Percentiles rank a stretch among this genome's conserved stretches.
Conservation (phyloP, 2,888 invertebrate species). For the Caenorhabditis imperialis region DNA sequence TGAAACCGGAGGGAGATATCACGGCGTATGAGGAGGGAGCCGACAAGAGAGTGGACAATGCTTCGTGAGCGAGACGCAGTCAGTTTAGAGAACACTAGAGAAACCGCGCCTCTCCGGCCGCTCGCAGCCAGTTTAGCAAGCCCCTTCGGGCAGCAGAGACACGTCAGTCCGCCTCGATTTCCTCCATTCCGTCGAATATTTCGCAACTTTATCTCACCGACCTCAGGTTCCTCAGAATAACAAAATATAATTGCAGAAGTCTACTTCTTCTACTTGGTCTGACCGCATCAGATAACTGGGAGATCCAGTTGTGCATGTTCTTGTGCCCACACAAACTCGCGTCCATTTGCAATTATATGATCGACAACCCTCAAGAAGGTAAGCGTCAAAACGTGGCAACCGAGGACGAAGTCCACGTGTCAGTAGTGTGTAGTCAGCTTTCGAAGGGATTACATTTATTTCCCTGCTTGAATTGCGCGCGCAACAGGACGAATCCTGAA, state of each 20-base stretch:
- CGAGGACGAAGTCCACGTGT: not conserved
- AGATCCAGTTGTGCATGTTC: conserved; percentile 67
- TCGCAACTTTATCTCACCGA: conserved; percentile 23
- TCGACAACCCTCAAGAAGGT: conserved; percentile 77
- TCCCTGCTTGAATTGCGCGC: too few species aligned
- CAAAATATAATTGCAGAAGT: conserved; percentile 31
- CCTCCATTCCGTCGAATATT: conserved; percentile 39
- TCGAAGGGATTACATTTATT: not conserved
- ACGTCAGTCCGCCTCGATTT: conserved; percentile 50
- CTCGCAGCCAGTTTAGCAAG: conserved; percentile 40
- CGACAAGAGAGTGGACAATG: conserved; percentile 15
- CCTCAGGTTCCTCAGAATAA: conserved; percentile 1
- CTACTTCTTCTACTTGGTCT: conserved; percentile 50
- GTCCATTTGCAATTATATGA: conserved; percentile 72
- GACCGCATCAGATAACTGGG: conserved; percentile 55
- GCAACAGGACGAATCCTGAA: conserved; percentile 10
- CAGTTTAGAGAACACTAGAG: conserved; percentile 44
- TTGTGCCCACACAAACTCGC: conserved; percentile 66
- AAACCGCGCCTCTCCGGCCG: conserved; percentile 45
- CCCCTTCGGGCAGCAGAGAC: conserved; percentile 46
- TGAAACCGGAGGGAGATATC: conserved; percentile 32
- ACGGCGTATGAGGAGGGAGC: conserved; percentile 23
- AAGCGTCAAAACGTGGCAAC: conserved; percentile 24
- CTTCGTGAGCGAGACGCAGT: conserved; percentile 27
- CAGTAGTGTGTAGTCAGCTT: not conserved